Evolutionary conservation across 1,140 invertebrate species (phyloP).

Genomic region (Listronotus oregonensis): DNA sequence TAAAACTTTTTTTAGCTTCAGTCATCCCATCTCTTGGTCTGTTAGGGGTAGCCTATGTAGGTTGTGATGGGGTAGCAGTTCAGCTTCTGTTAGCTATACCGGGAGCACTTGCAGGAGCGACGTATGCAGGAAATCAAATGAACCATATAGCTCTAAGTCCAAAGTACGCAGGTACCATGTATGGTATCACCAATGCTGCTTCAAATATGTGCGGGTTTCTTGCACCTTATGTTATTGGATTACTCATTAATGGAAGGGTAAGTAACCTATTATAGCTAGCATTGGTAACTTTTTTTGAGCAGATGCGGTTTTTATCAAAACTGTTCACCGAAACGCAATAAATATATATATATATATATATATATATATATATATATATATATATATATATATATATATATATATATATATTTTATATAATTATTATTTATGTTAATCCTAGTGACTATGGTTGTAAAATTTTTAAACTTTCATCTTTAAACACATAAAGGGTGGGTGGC

Average conservation of each 20-base stretch:
- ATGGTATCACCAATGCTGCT: constrained; percentile 86
- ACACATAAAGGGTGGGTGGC: too few species aligned
- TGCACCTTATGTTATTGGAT: constrained; percentile 79
- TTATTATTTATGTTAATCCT: too few species aligned
- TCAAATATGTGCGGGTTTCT: constrained; percentile 86
- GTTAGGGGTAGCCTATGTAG: constrained; percentile 76
- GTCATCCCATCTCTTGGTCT: constrained; percentile 75
- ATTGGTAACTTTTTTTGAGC: neutral
- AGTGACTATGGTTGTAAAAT: too few species aligned
- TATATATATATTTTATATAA: too few species aligned
- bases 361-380: too few species aligned
- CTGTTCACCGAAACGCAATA: too few species aligned
- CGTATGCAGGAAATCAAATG: constrained; percentile 81
- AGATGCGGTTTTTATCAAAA: neutral
- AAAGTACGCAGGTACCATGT: constrained; percentile 83
- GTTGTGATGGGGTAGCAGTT: constrained; percentile 72
- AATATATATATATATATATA: too few species aligned
- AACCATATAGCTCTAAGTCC: constrained; percentile 89
- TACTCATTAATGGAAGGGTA: constrained; percentile 71
- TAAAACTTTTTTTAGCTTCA: constrained; percentile 60
- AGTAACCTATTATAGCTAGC: constrained; percentile 46
- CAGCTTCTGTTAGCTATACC: constrained; percentile 73
- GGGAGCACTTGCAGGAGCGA: constrained; percentile 73
- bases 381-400: too few species aligned
- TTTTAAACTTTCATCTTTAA: too few species aligned